Evolutionary conservation across 2,797 vertebrate genomes (phyloP), one percentile per base, ranked within the genome.

Genomic region (Vespertilio murinus): DNA sequence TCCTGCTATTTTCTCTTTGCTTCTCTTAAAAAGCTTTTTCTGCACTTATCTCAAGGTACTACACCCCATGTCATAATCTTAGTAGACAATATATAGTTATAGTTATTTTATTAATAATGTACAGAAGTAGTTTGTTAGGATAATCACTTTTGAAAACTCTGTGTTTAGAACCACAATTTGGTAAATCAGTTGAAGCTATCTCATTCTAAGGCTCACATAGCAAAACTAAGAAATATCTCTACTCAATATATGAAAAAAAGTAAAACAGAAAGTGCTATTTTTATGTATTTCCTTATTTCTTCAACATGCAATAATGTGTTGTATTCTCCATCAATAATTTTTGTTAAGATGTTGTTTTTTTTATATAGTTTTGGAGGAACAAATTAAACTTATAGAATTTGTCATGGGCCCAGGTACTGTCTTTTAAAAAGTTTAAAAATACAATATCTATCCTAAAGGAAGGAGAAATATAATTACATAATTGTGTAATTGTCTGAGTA

Each of bases 101-200:
- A 47, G 87, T 96, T 96, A 74, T 96, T 97, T 97, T 97, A 96
- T 80, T 97, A 96, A 96, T 97, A 97, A 96, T 98, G 97, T 97
- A 82, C 40, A 94, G 74, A 96, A 98, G 97, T 97, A 97, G 90
- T 97, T 97, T 97, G 93, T 98, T 98, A 98, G 90, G 96, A 74
- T 97, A 97, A 98, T 98, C 98, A 96, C 98, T 98, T 98, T 97
- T 93, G 35, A 85, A 96, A 96, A 96, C 54, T 45, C 95, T 98
- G 95, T 96, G 94, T 97, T 97, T 97, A 97, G 0, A 77, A 93
- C 64, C 75, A 0, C 82, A 96, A 97, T 97, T 98, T 97, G 97
- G 97, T 97, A 97, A 97, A 98, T 97, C 93, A 97, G 94, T 95
- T 93, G 69, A 93, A 90, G 96, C 96, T 64, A 54, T 91, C 95